Percentiles rank a stretch among this genome's conserved stretches.
Conservation (phyloP, 2,888 invertebrate species). For the Himalopsyche anomala region DNA sequence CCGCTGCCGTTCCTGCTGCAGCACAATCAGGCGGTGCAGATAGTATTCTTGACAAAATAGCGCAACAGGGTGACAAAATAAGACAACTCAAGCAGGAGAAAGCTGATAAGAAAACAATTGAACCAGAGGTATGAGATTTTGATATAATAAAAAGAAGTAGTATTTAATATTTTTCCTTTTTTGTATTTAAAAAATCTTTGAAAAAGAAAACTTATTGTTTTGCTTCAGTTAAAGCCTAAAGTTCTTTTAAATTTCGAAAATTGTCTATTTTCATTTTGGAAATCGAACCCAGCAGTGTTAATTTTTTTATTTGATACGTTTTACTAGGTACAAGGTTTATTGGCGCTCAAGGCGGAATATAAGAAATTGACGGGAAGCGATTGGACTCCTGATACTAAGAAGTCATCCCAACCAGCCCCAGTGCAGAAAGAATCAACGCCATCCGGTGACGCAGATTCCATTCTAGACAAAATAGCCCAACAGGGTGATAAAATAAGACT, state of each 20-base stretch:
- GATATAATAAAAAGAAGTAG: too few species aligned
- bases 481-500: constrained; percentile 86
- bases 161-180: too few species aligned
- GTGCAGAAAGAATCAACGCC: constrained; percentile 50
- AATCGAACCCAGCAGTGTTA: not conserved
- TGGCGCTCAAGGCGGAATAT: constrained; percentile 81
- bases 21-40: constrained; percentile 64
- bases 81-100: constrained; percentile 83
- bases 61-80: constrained; percentile 81
- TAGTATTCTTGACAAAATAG: constrained; percentile 72
- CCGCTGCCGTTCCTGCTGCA: constrained; percentile 63
- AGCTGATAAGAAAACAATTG: constrained; percentile 76
- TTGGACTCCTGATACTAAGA: constrained; percentile 71
- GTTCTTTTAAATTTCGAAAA: not conserved
- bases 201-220: not conserved
- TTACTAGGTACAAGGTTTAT: constrained; percentile 73
- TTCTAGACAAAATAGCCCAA: constrained; percentile 73
- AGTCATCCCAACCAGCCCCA: constrained; percentile 71
- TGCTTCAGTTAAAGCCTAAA: constrained; percentile 71
- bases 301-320: constrained; percentile 67
- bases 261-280: too few species aligned
- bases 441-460: constrained; percentile 66
- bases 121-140: constrained; percentile 60
- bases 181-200: too few species aligned
- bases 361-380: constrained; percentile 80